Evolutionary conservation across 2,888 invertebrate genomes (phyloP), one percentile per base, ranked within the genome.

Genomic region (Pollenia griseotomentosa): DNA sequence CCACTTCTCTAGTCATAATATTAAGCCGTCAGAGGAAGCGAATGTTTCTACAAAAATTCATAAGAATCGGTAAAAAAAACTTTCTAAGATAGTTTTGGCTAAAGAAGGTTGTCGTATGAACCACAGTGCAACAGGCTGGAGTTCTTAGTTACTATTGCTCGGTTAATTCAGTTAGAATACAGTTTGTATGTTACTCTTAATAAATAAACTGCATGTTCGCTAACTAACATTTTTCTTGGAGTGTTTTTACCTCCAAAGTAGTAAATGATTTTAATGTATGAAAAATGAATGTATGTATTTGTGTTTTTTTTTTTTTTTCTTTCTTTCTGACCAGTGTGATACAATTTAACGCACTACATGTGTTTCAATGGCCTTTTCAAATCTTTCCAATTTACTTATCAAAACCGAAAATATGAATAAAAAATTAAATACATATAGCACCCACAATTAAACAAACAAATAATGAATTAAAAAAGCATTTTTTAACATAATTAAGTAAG

Each of bases 341-440:
- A 73, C 23, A 73, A 73, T 73, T 59, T 73, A 23, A 73, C 57
- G 73, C 46, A 44, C 57, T 59, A 59, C 19, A 73, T 46, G 73
- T 59, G 59, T 59, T 59, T 44, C n/a, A 19, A 46, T 46, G 8
- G 14, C 12, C 9, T 73, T 57, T 57, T 53, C 16, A 53, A 16
- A 19, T 55, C 0, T 71, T 70, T 68, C 59, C 12, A 16, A 73
- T 59, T 19, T 46, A 66, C 23, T 48, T 23, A 66, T 66, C 66
- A 23, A 57, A 19, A 19, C 55, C 4, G 4, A 23, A 48, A 57
- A 19, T 42, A 44, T 57, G 55, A 71, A 57, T 44, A 71, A 19
- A 44, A 19, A 57, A 71, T 55, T 55, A 73, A 71, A 71, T 71
- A 63, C 44, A 6, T 23, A 16, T 46, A 71, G 44, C 23, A 23